Evolutionary conservation across 2,113 vertebrate species (phyloP).

Genomic region (Phainopepla nitens): DNA sequence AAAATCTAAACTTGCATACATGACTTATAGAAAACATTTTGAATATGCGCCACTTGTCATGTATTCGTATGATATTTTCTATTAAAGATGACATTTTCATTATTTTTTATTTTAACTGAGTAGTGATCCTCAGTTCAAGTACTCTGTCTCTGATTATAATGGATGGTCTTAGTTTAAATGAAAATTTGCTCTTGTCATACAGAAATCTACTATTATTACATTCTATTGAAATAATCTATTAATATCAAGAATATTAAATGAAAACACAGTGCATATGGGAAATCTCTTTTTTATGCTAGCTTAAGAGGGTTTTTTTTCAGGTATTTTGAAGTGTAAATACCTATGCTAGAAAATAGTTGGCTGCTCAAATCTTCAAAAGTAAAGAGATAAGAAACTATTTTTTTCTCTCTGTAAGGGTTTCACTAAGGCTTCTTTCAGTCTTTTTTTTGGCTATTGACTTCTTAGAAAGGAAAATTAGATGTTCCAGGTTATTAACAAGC

Average conservation of each 20-base stretch:
- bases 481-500: not conserved
- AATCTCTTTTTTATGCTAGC: not conserved
- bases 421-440: not conserved
- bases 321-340: constrained; percentile 13
- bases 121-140: constrained; percentile 66
- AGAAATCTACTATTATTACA: constrained; percentile 64
- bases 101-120: constrained; percentile 73
- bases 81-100: constrained; percentile 57
- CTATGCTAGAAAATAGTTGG: not conserved
- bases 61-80: constrained; percentile 46
- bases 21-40: not conserved
- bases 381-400: not conserved
- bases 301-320: constrained; percentile 6
- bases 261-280: constrained; percentile 33
- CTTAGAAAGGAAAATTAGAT: not conserved
- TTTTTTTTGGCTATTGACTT: not conserved
- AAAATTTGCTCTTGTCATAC: constrained; percentile 69
- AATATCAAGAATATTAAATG: constrained; percentile 61
- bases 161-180: constrained; percentile 63
- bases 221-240: constrained; percentile 67
- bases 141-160: constrained; percentile 66
- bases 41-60: constrained; percentile 15
- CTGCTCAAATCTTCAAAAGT: not conserved
- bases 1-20: not conserved
- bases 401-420: not conserved